These are phyloP conservation scores for Spongia lamella DNA, from an alignment of 37 sponge, comb jelly and placozoan genomes.

Conservation along the genomic window DNA sequence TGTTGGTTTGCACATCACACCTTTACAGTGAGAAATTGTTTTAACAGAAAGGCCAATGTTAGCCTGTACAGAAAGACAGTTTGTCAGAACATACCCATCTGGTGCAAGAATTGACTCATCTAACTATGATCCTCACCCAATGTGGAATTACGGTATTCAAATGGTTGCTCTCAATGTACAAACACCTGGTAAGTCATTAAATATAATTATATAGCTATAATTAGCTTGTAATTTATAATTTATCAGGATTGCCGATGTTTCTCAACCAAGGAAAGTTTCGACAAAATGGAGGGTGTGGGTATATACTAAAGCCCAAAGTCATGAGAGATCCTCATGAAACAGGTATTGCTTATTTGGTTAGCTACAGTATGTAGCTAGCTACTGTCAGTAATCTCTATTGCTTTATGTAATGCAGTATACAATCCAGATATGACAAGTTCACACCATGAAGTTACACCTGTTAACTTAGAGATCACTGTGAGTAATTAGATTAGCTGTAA, in stretches of 20 bases:
- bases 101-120: constrained; percentile 67
- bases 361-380: neutral
- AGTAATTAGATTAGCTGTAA: constrained; percentile 6
- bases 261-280: constrained; percentile 82
- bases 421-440: constrained; percentile 46
- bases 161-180: constrained; percentile 80
- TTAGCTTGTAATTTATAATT: neutral
- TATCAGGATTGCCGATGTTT: constrained; percentile 59
- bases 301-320: constrained; percentile 73
- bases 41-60: constrained; percentile 58
- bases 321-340: constrained; percentile 42
- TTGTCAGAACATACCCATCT: constrained; percentile 69
- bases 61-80: constrained; percentile 51
- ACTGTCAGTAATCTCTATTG: neutral
- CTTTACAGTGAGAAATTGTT: neutral
- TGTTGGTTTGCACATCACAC: too few species aligned
- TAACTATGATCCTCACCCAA: constrained; percentile 62
- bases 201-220: too few species aligned
- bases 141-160: constrained; percentile 80
- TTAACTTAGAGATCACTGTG: constrained; percentile 64
- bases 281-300: constrained; percentile 82
- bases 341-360: too few species aligned
- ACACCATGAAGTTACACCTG: constrained; percentile 36
- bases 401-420: too few species aligned
- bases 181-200: constrained; percentile 41